phyloP scores from a whole-genome alignment of 2,113 vertebrate species.

The Calidris pygmaea region DNA sequence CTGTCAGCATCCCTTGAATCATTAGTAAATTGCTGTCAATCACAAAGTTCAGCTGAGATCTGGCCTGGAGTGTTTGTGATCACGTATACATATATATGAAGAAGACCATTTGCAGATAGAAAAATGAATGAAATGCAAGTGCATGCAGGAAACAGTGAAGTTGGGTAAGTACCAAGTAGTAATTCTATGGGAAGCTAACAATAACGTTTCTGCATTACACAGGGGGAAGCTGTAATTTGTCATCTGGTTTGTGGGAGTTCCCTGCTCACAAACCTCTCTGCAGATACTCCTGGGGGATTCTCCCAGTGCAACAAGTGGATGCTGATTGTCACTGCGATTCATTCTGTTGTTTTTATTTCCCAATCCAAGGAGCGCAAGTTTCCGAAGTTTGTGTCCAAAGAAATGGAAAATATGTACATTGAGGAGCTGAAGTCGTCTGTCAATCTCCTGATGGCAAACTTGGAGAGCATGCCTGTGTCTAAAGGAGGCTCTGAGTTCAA shows the following conservation, averaged over 20 bases:
- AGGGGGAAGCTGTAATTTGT: slow-evolving; percentile 19
- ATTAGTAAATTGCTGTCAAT: not conserved
- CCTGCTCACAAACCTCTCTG: not conserved
- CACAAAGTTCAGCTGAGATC: not conserved
- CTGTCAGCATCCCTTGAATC: not conserved
- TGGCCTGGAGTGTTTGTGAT: not conserved
- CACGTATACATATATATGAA: not conserved
- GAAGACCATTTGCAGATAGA: not conserved
- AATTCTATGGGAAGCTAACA: slow-evolving; percentile 1
- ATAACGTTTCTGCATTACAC: not conserved
- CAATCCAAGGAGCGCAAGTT: slow-evolving; percentile 88
- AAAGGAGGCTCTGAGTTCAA: slow-evolving; percentile 97
- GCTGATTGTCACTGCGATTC: not conserved
- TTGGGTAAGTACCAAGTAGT: not conserved
- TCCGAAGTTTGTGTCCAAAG: slow-evolving; percentile 92
- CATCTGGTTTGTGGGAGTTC: slow-evolving; percentile 14
- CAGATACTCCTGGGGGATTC: not conserved
- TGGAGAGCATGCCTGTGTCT: slow-evolving; percentile 98
- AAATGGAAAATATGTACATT: slow-evolving; percentile 98
- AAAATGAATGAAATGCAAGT: not conserved
- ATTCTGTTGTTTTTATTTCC: slow-evolving; percentile 22
- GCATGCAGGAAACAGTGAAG: not conserved
- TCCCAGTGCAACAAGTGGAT: not conserved
- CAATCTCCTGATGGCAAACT: slow-evolving; percentile 97
- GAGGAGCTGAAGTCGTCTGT: slow-evolving; percentile 97